Conservation (phyloP, 2,113 vertebrate genomes). For the Gymnocephalus cernua region DNA sequence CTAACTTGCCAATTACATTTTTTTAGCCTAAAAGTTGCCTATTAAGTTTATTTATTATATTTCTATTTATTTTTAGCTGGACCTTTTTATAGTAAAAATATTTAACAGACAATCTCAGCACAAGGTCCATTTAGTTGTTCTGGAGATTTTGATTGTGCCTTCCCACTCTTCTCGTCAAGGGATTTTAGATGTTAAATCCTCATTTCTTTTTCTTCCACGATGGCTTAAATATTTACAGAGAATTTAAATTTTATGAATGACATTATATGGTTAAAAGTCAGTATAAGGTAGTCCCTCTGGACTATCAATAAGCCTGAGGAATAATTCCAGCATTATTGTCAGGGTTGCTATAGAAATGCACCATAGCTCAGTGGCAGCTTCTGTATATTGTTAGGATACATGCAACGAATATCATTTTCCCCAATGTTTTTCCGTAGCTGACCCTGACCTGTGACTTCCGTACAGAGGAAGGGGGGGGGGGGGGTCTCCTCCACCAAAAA, state of each 20-base stretch:
- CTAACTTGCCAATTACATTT: background rate
- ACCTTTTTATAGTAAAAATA: too few species aligned
- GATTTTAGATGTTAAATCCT: background rate
- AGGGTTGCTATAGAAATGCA: background rate
- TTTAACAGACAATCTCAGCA: background rate
- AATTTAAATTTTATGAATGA: background rate
- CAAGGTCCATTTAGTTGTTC: background rate
- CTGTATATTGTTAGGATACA: background rate
- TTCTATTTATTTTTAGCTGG: background rate
- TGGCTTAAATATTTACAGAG: background rate
- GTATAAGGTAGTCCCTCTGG: background rate
- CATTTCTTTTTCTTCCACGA: background rate
- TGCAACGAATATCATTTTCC: background rate
- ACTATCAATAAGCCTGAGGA: background rate
- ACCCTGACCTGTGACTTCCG: conserved; percentile 24
- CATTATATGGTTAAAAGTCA: background rate
- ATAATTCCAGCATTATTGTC: background rate
- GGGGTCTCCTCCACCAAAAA: conserved; percentile 19
- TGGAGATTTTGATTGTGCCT: background rate
- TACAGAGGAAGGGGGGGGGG: background rate
- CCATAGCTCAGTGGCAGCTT: background rate
- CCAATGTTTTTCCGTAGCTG: background rate
- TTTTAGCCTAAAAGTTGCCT: too few species aligned
- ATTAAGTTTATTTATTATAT: background rate
- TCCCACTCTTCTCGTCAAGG: background rate